Conservation (phyloP, 2,113 vertebrate species). For the Phaethon lepturus region DNA sequence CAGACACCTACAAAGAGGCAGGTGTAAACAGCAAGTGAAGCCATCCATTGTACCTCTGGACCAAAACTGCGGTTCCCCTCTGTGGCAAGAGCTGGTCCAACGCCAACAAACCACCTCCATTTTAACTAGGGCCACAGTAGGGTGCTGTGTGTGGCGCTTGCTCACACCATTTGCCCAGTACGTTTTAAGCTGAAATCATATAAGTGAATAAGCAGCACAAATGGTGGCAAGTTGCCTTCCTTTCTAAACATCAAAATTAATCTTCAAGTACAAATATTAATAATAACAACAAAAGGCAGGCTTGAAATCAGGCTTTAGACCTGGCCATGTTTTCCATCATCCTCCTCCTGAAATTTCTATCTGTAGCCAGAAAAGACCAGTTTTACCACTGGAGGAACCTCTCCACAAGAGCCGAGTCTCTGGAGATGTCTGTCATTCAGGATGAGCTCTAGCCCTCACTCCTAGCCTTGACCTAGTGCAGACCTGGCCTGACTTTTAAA, state of each 20-base stretch:
- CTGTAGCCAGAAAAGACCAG: background rate
- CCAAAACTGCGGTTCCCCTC: background rate
- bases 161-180: background rate
- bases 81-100: background rate
- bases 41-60: background rate
- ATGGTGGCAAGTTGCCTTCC: background rate
- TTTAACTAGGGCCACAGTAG: accelerated
- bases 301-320: background rate
- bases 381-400: background rate
- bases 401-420: background rate
- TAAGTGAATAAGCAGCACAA: background rate
- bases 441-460: background rate
- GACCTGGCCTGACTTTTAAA: background rate
- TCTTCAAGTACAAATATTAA: background rate
- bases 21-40: background rate
- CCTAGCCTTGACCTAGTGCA: background rate
- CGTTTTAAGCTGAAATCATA: background rate
- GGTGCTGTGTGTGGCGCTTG: background rate
- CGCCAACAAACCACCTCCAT: background rate
- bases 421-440: background rate
- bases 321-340: background rate
- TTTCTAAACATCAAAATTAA: background rate
- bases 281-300: background rate
- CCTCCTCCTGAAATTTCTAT: background rate
- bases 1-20: background rate